A percentile compares a stretch with the other conserved stretches of the same genome.
Conservation (phyloP, 2,797 vertebrate genomes). For the Toxotes lorentzi region DNA sequence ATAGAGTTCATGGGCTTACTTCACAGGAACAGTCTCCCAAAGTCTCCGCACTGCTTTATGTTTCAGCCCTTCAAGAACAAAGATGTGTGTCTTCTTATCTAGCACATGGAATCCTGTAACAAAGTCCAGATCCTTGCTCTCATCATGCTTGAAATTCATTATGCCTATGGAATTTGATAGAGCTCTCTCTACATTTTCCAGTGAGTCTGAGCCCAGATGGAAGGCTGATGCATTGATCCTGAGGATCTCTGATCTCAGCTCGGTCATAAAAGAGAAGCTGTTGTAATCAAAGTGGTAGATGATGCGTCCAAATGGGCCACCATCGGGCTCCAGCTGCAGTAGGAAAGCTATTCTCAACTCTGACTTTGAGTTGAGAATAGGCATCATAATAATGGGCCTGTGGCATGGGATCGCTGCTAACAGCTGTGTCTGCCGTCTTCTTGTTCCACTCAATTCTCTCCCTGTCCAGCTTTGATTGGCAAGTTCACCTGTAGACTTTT, state of each 20-base stretch:
- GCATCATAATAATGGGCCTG: slow-evolving; percentile 84
- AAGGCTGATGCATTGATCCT: slow-evolving; percentile 84
- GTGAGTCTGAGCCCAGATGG: slow-evolving; percentile 63
- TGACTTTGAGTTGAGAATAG: slow-evolving; percentile 85
- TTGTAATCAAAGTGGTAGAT: slow-evolving; percentile 82
- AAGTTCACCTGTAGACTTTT: slow-evolving; percentile 77
- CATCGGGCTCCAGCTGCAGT: slow-evolving; percentile 25
- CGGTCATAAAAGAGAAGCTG: slow-evolving; percentile 63
- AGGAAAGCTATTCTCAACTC: slow-evolving; percentile 84
- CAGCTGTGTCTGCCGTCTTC: slow-evolving; percentile 21
- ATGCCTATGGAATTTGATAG: slow-evolving; percentile 70
- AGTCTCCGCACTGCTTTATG: slow-evolving; percentile 84
- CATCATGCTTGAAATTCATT: slow-evolving; percentile 64
- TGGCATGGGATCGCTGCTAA: slow-evolving; percentile 55
- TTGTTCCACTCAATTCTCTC: slow-evolving; percentile 16
- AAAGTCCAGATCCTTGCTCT: slow-evolving; percentile 80
- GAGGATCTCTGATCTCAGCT: slow-evolving; percentile 82
- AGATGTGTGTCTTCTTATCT: slow-evolving; percentile 85
- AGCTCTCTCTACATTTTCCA: slow-evolving; percentile 55
- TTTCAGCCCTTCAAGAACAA: slow-evolving; percentile 90
- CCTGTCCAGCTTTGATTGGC: slow-evolving; percentile 71
- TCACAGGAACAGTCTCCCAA: slow-evolving; percentile 84
- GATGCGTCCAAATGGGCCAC: slow-evolving; percentile 81
- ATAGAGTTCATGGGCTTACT: slow-evolving; percentile 76
- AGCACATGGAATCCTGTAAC: slow-evolving; percentile 90